Evolutionary conservation across 2,888 invertebrate species (phyloP).

Genomic region (Watsonalla binaria): DNA sequence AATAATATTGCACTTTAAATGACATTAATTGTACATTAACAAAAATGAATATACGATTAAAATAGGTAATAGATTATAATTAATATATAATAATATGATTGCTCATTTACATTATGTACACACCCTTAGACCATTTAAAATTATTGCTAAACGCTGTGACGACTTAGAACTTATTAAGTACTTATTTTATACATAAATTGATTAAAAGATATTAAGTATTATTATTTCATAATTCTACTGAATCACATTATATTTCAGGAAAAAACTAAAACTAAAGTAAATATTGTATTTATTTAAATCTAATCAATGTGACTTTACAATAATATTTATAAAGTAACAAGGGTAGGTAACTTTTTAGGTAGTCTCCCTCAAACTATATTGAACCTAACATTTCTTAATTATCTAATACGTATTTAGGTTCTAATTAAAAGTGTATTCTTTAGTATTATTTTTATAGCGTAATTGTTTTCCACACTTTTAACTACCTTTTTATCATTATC

Average conservation of each 20-base stretch:
- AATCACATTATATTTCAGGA: constrained; percentile 16
- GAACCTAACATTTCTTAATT: no score
- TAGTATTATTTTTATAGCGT: no score
- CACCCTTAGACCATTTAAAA: constrained; percentile 65
- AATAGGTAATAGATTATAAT: constrained; percentile 11
- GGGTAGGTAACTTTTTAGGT: no score
- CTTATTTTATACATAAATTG: constrained; percentile 15
- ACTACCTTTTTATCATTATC: no score
- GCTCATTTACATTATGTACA: constrained; percentile 68
- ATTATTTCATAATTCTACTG: constrained; percentile 4
- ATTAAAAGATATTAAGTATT: constrained; percentile 5
- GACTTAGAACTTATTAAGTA: constrained; percentile 39
- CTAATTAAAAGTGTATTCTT: no score
- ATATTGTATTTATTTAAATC: no score
- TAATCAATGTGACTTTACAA: neutral
- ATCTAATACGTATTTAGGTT: no score
- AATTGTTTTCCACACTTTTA: no score
- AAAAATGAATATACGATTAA: no score
- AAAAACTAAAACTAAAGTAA: neutral
- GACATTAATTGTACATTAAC: no score
- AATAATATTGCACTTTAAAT: no score
- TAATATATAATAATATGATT: constrained; percentile 20
- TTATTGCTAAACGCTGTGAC: constrained; percentile 44
- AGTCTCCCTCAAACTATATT: no score
- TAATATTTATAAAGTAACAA: neutral